phyloP scores from a whole-genome alignment of 2,888 invertebrate genomes.

The Drosophila anomalipes region DNA sequence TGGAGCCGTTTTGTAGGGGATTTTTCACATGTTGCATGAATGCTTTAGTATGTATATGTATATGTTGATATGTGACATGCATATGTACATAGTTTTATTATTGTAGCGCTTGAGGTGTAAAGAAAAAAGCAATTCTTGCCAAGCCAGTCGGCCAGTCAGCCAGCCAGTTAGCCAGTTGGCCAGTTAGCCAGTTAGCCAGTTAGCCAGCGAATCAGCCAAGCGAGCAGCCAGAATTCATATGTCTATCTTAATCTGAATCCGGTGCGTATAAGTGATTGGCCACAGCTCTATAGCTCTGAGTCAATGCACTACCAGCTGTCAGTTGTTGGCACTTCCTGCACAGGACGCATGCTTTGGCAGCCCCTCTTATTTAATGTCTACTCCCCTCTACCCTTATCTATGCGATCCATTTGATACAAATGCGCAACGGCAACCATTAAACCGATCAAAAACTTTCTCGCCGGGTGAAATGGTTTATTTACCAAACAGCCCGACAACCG shows the following conservation, averaged over 20 bases:
- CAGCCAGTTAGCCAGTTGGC: neutral
- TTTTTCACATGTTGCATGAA: conserved; percentile 20
- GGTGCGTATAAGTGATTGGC: conserved; percentile 52
- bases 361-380: neutral
- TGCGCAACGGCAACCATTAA: conserved; percentile 3
- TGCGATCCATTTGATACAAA: neutral
- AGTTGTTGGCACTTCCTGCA: conserved; percentile 39
- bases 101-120: conserved; percentile 29
- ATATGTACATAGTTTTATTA: conserved; percentile 27
- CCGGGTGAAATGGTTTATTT: conserved; percentile 61
- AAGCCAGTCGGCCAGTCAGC: conserved; percentile 37
- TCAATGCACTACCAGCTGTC: conserved; percentile 32
- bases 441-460: conserved; percentile 61
- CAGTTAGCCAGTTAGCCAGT: conserved; percentile 9
- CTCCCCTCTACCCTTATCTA: neutral
- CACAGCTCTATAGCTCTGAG: conserved; percentile 7
- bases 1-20: conserved; percentile 29
- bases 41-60: neutral
- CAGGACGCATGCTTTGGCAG: conserved; percentile 28
- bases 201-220: conserved; percentile 25
- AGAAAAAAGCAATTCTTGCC: conserved; percentile 69
- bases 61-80: conserved; percentile 4
- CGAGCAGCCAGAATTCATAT: conserved; percentile 27
- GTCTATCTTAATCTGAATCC: conserved; percentile 43
- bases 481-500: conserved; percentile 12